Conservation (phyloP, 1,140 invertebrate species). For the Drosophila burlai region DNA sequence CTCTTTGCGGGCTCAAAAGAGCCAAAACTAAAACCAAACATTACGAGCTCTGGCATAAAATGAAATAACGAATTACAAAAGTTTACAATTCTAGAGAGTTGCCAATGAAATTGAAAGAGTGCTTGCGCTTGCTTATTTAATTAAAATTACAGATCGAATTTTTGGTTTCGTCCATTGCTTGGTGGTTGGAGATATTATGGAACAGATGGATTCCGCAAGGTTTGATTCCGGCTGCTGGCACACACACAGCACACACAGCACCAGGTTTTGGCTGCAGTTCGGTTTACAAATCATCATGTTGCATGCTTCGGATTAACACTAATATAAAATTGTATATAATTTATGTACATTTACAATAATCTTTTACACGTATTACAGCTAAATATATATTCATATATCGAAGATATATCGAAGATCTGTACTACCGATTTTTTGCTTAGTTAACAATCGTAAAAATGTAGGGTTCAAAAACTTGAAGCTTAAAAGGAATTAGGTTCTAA, state of each 20-base stretch:
- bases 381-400: constrained; percentile 30
- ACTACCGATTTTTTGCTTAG: constrained; percentile 69
- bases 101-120: constrained; percentile 9
- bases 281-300: constrained; percentile 44
- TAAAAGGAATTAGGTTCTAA: constrained; percentile 75
- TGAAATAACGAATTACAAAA: constrained; percentile 22
- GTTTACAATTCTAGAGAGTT: neutral
- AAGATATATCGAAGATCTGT: constrained; percentile 52
- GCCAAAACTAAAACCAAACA: neutral
- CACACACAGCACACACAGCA: constrained; percentile 19
- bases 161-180: constrained; percentile 46
- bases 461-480: constrained; percentile 67
- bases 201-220: constrained; percentile 18
- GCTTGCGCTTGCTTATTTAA: constrained; percentile 23
- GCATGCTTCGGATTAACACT: constrained; percentile 61
- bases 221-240: constrained; percentile 40
- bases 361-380: constrained; percentile 57
- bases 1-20: no score
- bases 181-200: constrained; percentile 30
- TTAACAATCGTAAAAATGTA: constrained; percentile 78
- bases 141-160: constrained; percentile 31
- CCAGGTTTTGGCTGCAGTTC: constrained; percentile 40
- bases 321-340: constrained; percentile 78
- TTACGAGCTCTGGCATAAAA: neutral
- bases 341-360: constrained; percentile 73